These are phyloP conservation scores for Lamproptera curius DNA, from an alignment of 2,888 invertebrate species.

Conservation along the genomic window DNA sequence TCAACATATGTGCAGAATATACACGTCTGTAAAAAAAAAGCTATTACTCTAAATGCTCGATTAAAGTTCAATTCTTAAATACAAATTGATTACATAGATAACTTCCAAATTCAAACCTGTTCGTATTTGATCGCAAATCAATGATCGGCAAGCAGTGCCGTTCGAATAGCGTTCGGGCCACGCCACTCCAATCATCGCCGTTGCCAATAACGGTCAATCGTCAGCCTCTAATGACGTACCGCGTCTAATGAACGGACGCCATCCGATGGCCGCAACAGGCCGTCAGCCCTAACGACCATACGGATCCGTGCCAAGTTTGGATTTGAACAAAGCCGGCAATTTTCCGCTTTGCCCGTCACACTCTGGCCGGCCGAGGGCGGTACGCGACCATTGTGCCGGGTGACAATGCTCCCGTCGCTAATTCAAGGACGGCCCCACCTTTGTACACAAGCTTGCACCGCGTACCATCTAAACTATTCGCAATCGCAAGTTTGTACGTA, in stretches of 20 bases:
- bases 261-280: no score
- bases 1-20: neutral
- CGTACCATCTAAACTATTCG: neutral
- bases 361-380: conserved; percentile 46
- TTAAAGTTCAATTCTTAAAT: no score
- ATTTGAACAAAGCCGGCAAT: conserved; percentile 24
- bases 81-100: no score
- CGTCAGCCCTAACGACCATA: no score
- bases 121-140: neutral
- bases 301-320: conserved; percentile 20
- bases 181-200: conserved; percentile 4
- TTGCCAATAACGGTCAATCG: conserved; percentile 1
- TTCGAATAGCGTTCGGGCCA: conserved; percentile 8
- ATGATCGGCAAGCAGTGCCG: neutral
- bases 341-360: conserved; percentile 38
- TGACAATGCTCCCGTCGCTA: conserved; percentile 69
- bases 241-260: conserved; percentile 16
- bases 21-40: neutral
- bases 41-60: neutral
- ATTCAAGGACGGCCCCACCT: conserved; percentile 64
- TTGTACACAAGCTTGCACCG: conserved; percentile 35
- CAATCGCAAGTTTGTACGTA: neutral
- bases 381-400: conserved; percentile 63
- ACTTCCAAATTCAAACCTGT: no score
- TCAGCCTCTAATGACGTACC: conserved; percentile 13